Conservation (phyloP, 2,113 vertebrate species). For the Paradoxurus hermaphroditus region DNA sequence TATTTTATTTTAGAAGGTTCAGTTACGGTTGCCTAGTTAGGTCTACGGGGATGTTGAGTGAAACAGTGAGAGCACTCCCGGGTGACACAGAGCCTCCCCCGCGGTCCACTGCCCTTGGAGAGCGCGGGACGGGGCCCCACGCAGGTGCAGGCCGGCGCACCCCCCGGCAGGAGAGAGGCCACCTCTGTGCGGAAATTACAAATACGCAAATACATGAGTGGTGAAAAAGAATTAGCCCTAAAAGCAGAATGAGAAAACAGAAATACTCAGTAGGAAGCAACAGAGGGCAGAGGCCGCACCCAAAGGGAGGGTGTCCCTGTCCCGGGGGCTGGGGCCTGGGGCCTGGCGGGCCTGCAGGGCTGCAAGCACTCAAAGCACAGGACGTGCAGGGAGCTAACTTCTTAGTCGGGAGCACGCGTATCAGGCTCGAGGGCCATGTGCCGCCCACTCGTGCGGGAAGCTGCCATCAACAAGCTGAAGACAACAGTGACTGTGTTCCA, state of each 20-base stretch:
- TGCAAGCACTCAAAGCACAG: not conserved
- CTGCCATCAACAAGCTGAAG: not conserved
- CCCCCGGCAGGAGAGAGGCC: not conserved
- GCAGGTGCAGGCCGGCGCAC: not conserved
- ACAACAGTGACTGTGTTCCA: not conserved
- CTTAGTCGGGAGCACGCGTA: not conserved
- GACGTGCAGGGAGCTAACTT: not conserved
- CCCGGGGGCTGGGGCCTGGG: too few species aligned
- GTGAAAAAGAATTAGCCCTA: not conserved
- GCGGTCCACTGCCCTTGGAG: not conserved
- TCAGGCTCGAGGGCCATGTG: rapidly evolving
- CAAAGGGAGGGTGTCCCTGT: not conserved
- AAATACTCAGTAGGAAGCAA: too few species aligned
- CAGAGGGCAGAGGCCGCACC: not conserved
- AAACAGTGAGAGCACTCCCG: not conserved
- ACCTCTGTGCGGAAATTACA: not conserved
- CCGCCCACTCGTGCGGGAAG: too few species aligned
- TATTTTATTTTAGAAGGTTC: too few species aligned
- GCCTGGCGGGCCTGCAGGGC: not conserved
- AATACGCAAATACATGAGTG: not conserved
- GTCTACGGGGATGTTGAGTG: too few species aligned
- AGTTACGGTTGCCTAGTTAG: not conserved
- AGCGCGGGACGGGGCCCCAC: not conserved
- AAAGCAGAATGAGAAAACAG: not conserved
- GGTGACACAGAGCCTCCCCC: not conserved